Conservation (phyloP, 64 coral and sea anemone genomes). For the Porites australiensis region DNA sequence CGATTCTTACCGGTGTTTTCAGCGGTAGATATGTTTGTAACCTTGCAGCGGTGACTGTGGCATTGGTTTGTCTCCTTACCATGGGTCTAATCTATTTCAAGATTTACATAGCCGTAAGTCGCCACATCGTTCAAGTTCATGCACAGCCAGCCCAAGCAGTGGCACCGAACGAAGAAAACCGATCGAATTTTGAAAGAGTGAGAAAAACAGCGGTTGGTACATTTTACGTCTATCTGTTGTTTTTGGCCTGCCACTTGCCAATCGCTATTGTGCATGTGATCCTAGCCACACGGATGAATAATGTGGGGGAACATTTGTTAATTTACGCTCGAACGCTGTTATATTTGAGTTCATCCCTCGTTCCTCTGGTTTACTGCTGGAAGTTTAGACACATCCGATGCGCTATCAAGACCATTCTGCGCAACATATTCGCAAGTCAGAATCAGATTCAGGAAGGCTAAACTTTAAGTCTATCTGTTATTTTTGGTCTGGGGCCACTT, state of each 20-base stretch:
- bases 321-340: no score
- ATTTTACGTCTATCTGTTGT: constrained; percentile 1
- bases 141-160: background rate
- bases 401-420: no score
- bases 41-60: background rate
- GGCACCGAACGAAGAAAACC: background rate
- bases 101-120: background rate
- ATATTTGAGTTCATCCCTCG: no score
- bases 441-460: no score
- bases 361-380: no score
- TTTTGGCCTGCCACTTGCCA: background rate
- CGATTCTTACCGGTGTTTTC: background rate
- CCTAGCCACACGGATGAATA: no score
- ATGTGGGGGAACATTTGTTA: no score
- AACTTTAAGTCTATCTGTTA: no score
- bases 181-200: background rate
- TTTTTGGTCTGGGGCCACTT: no score
- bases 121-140: background rate
- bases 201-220: background rate
- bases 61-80: background rate
- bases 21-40: background rate
- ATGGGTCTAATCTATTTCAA: background rate
- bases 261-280: no score
- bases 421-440: no score
- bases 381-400: no score